These are phyloP conservation scores for Ascidia mentula DNA, from an alignment of 23 tunicate species.

Conservation along the genomic window DNA sequence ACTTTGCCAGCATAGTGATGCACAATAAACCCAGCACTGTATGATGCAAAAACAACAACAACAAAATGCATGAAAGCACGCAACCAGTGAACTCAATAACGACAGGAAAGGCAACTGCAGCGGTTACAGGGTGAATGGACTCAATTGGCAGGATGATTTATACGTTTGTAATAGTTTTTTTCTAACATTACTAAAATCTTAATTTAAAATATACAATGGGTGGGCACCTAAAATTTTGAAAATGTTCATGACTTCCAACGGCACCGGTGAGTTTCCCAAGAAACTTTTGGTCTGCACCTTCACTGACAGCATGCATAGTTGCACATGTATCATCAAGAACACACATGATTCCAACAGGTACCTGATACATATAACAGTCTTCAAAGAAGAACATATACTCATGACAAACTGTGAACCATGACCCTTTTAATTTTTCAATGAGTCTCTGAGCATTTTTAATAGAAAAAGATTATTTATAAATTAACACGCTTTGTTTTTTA, in stretches of 20 bases:
- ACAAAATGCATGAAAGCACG: not conserved
- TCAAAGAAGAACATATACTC: not conserved
- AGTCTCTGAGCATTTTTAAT: no score
- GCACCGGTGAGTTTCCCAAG: constrained; percentile 75
- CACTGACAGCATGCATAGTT: constrained; percentile 94
- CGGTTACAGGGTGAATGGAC: constrained; percentile 64
- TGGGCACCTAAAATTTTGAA: constrained; percentile 70
- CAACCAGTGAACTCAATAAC: not conserved
- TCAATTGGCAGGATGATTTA: constrained; percentile 71
- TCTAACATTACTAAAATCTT: no score
- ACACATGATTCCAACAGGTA: constrained; percentile 94
- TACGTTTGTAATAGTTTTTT: no score
- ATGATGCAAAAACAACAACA: no score
- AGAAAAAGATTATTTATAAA: no score
- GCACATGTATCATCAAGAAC: constrained; percentile 96
- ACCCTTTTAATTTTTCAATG: not conserved
- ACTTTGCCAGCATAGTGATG: constrained; percentile 98
- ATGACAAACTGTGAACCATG: not conserved
- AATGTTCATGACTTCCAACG: constrained; percentile 71
- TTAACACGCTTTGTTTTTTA: no score
- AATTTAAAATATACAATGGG: no score
- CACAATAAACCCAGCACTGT: constrained; percentile 77
- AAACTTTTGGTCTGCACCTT: constrained; percentile 89
- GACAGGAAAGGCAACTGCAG: constrained; percentile 43
- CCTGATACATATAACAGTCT: constrained; percentile 18